Base-by-base conservation (phyloP, 2,113 vertebrate species). In the cat (Felis catus) region DNA sequence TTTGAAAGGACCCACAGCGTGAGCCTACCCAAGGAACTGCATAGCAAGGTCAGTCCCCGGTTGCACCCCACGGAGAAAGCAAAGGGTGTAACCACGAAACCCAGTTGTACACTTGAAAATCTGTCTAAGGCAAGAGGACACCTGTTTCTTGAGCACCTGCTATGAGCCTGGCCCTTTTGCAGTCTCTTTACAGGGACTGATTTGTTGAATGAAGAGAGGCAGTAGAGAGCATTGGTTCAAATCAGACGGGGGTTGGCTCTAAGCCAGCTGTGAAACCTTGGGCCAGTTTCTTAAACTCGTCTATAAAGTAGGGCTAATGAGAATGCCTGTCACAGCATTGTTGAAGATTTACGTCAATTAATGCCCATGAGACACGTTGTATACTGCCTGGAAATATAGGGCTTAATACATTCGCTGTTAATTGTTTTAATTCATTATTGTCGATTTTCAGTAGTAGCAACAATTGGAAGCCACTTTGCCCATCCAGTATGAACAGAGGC, bases 1-100 rank as follows among this genome's bases (percentile, higher is more conserved):
- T 99, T 99, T 98, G 99, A 99, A 9, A 29, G 3, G 5, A 98
- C 97, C 0, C 99, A 98, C 74, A 98, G 74, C 53, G 39, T 99
- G 41, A 80, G 93, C 33, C 97, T 99, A 41, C 98, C 99, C 0
- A 94, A 98, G 66, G 96, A 98, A 19, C 96, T 99, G 93, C 99
- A 98, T 65, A 96, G 78, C 33, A 98, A 98, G 98, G 99, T 99
- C 45, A 92, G 99, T 98, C 80, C 41, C 93, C 95, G 10, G 36
- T 25, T 18, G n/a, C 0, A 11, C 3, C 2, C 65, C n/a, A 3
- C 0, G 3, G 61, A 81, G 70, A 83, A 80, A 21, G 53, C 25
- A 48, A 13, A 76, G 19, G 33, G 18, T 23, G 1, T 16, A 61
- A 51, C 74, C 19, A 12, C 1, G 0, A 31, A 21, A 11, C 29